These are phyloP conservation scores for Picathartes gymnocephalus DNA, from an alignment of 2,113 vertebrate species.

Conservation along the genomic window DNA sequence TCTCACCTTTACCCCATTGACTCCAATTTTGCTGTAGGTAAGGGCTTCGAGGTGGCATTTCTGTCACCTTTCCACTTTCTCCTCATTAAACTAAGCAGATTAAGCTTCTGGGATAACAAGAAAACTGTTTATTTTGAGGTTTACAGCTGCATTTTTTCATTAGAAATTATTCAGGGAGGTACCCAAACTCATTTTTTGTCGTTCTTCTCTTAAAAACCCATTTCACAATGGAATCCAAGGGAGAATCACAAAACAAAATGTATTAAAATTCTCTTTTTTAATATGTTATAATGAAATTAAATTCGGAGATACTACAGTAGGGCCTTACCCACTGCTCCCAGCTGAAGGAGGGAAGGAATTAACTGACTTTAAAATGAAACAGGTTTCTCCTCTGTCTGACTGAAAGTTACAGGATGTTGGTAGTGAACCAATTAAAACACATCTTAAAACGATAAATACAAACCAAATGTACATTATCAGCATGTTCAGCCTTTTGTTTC, in stretches of 20 bases:
- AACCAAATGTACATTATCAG: constrained; percentile 70
- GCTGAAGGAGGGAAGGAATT: constrained; percentile 22
- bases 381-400: constrained; percentile 54
- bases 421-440: constrained; percentile 70
- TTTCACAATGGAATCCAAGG: neutral
- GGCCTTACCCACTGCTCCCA: neutral
- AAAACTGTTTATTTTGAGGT: neutral
- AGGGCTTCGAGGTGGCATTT: neutral
- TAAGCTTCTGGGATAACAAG: neutral
- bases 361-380: constrained; percentile 63
- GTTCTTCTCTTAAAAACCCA: neutral
- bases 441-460: constrained; percentile 67
- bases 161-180: neutral
- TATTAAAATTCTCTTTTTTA: neutral
- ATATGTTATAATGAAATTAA: constrained; percentile 35
- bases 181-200: neutral
- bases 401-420: constrained; percentile 63
- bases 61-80: neutral
- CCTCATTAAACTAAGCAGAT: neutral
- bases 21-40: neutral
- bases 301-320: neutral
- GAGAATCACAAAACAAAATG: neutral
- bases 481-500: constrained; percentile 64
- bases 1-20: neutral
- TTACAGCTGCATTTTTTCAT: neutral